Evolutionary conservation across 2,797 vertebrate species (phyloP).

Genomic region (Trichosurus vulpecula): DNA sequence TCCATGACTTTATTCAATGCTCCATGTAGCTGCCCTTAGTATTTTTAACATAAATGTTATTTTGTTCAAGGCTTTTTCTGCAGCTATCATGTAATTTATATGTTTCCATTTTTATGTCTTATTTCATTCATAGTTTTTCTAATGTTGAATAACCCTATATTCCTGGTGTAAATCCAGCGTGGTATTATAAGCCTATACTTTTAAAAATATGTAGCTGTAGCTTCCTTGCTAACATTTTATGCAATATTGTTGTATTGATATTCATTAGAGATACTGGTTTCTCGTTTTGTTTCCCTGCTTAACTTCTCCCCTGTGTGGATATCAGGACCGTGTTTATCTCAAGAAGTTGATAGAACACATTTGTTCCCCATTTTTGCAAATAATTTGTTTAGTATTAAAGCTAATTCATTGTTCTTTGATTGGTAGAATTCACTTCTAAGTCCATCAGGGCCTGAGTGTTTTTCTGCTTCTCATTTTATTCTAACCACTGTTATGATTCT

Average conservation of each 20-base stretch:
- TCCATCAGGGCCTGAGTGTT: not conserved
- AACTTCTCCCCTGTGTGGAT: not conserved
- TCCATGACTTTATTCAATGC: not conserved
- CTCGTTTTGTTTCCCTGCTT: not conserved
- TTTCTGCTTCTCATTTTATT: not conserved
- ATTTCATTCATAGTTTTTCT: not conserved
- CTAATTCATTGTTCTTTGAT: not conserved
- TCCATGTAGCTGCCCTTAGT: not conserved
- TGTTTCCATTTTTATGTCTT: not conserved
- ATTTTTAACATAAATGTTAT: not conserved
- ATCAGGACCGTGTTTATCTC: not conserved
- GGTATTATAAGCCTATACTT: not conserved
- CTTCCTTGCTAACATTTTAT: not conserved
- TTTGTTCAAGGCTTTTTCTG: not conserved
- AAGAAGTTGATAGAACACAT: not conserved
- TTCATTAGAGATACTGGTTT: not conserved
- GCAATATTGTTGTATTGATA: not conserved
- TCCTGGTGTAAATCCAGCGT: not conserved
- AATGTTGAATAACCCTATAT: not conserved
- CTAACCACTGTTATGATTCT: not conserved
- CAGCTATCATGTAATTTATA: not conserved
- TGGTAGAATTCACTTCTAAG: not conserved
- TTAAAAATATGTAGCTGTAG: not conserved
- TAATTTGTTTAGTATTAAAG: not conserved
- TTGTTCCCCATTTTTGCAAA: not conserved